Conservation (phyloP, 2,888 invertebrate species). For the Eupelmus urozonus region DNA sequence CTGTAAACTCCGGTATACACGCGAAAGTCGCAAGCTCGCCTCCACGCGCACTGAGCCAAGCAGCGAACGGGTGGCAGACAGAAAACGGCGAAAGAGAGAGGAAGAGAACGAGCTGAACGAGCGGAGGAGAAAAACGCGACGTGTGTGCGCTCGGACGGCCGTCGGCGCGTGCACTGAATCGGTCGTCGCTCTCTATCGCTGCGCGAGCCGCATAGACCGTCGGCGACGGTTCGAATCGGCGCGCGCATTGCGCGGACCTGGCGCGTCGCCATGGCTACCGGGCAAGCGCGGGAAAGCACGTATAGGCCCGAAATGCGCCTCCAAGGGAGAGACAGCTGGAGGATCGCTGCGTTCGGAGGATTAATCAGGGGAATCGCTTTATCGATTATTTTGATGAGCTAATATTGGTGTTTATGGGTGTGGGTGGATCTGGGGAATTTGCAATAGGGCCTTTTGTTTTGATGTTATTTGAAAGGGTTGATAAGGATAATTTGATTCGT, state of each 20-base stretch:
- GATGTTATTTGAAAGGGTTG: too few species aligned
- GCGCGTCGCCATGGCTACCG: conserved; percentile 19
- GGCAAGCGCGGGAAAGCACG: conserved; percentile 11
- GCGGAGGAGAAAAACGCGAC: neutral
- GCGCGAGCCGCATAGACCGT: conserved; percentile 62
- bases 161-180: conserved; percentile 76
- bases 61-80: too few species aligned
- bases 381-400: too few species aligned
- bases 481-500: too few species aligned
- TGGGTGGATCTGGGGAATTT: too few species aligned
- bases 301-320: too few species aligned
- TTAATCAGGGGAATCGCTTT: too few species aligned
- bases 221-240: neutral
- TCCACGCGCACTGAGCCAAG: too few species aligned
- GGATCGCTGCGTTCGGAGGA: too few species aligned
- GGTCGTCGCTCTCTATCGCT: conserved; percentile 65
- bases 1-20: neutral
- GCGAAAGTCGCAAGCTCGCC: neutral
- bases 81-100: neutral
- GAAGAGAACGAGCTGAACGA: neutral
- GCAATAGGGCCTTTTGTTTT: too few species aligned
- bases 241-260: neutral
- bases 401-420: too few species aligned
- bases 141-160: conserved; percentile 69
- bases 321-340: too few species aligned